These are phyloP conservation scores for Stigmatopora nigra DNA, from an alignment of 2,113 vertebrate species.

Conservation along the genomic window DNA sequence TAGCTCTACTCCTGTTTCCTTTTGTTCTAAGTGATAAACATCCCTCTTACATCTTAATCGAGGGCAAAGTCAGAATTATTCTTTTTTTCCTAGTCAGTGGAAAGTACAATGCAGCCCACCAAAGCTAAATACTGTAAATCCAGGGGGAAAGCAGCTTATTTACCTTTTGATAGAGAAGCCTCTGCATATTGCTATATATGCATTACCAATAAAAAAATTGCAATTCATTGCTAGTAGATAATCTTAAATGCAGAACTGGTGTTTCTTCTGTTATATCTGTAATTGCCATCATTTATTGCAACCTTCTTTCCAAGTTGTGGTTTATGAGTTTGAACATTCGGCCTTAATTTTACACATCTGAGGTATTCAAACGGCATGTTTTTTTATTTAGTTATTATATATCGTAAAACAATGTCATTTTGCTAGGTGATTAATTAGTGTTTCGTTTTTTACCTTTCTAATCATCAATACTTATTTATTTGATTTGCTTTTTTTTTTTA, in stretches of 20 bases:
- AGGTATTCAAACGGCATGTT: too few relatives aligned
- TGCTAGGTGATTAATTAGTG: too few relatives aligned
- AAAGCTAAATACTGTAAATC: conserved; percentile 51
- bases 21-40: conserved; percentile 48
- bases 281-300: too few relatives aligned
- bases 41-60: conserved; percentile 41
- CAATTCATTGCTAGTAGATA: conserved; percentile 41
- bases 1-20: conserved; percentile 5
- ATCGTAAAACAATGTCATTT: too few relatives aligned
- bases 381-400: too few relatives aligned
- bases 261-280: conserved; percentile 6
- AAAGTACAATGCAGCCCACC: conserved; percentile 38
- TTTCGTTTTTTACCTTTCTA: too few relatives aligned
- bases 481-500: too few relatives aligned
- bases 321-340: too few relatives aligned
- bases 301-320: too few relatives aligned
- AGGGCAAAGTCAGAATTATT: conserved; percentile 39
- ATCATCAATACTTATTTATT: too few relatives aligned
- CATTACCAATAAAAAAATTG: conserved; percentile 55
- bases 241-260: conserved; percentile 29
- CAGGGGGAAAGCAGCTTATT: conserved; percentile 24
- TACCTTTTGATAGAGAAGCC: conserved; percentile 57
- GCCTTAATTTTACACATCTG: too few relatives aligned
- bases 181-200: conserved; percentile 53
- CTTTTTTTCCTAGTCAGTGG: conserved; percentile 50